Conservation (phyloP, 2,888 invertebrate species). For the Volucella inanis region DNA sequence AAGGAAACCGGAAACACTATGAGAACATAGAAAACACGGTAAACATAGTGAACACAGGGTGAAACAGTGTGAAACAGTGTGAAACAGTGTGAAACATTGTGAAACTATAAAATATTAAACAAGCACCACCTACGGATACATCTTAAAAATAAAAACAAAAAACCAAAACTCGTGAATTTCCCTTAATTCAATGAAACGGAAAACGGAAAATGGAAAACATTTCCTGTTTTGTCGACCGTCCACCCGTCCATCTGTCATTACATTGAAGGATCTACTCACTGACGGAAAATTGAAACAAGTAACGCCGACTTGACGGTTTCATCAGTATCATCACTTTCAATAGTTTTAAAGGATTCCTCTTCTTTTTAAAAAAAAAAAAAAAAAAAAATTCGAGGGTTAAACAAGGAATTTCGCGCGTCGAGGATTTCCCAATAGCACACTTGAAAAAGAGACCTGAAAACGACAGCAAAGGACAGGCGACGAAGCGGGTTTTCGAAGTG, state of each 20-base stretch:
- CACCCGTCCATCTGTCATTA: conserved; percentile 2
- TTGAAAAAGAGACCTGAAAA: background rate
- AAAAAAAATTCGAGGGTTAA: conserved; percentile 58
- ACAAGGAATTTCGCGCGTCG: conserved; percentile 62
- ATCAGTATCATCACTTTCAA: too few species aligned
- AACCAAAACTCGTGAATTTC: conserved; percentile 39
- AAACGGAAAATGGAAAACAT: conserved; percentile 74
- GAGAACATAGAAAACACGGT: conserved; percentile 42
- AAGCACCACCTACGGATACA: conserved; percentile 47
- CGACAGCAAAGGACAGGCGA: conserved; percentile 34
- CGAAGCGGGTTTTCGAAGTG: background rate
- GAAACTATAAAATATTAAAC: conserved; percentile 74
- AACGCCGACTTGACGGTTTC: too few species aligned
- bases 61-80: conserved; percentile 59
- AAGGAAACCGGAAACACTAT: background rate
- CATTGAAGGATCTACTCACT: conserved; percentile 37
- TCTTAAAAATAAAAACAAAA: background rate
- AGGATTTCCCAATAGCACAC: conserved; percentile 67
- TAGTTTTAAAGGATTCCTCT: too few species aligned
- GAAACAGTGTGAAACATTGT: conserved; percentile 49
- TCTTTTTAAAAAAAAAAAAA: background rate
- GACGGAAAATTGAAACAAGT: background rate
- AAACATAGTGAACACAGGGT: conserved; percentile 40
- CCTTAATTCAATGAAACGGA: conserved; percentile 72
- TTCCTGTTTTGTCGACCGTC: conserved; percentile 55